Base-by-base conservation (phyloP, 2,113 vertebrate genomes). In the Nyctibius bracteatus region DNA sequence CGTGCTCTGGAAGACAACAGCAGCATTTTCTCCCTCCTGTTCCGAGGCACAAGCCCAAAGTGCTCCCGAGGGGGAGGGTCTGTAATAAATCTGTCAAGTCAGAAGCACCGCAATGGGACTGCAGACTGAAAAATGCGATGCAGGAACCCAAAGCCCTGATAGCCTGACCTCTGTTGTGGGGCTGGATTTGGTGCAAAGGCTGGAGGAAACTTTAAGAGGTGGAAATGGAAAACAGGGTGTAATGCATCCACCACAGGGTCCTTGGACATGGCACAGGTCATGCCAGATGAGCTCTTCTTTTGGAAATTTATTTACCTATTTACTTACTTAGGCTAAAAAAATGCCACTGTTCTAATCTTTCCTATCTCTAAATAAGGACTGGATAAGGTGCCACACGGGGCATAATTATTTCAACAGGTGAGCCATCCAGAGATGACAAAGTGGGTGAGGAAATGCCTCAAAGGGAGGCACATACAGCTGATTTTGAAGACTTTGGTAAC, bases 401-500 rank as follows among this genome's bases (percentile, higher is more conserved):
- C 21, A 20, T 23, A 54, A 35, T 37, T 47, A 47, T 25, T 31
- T 59, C 57, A 54, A 27, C 15, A 35, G 9, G 17, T 51, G 12
- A 80, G 21, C 8, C 37, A 67, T 3, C 19, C 0, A 0, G 49
- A 51, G 24, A 41, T 27, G 28, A 70, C 0, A 1, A 17, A 19
- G 18, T 22, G 28, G 12, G 28, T 63, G 49, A 67, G 74, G 17
- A 90, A 85, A 58, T 47, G 33, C 24, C 43, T 70, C 41, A 85
- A 75, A 59, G 25, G 18, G 11, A 77, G 30, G 23, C 2, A 0
- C 41, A 43, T 43, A 43, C 17, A 30, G 17, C 18, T 65, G 31
- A n/a, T n/a, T 61, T 81, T 66, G 27, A 47, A 71, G 74, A 15
- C 7, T 73, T 62, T 43, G 20, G 39, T 49, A 49, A 12, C 22